Base-by-base conservation (phyloP, 1,140 invertebrate species). In the Campoletis sonorensis region DNA sequence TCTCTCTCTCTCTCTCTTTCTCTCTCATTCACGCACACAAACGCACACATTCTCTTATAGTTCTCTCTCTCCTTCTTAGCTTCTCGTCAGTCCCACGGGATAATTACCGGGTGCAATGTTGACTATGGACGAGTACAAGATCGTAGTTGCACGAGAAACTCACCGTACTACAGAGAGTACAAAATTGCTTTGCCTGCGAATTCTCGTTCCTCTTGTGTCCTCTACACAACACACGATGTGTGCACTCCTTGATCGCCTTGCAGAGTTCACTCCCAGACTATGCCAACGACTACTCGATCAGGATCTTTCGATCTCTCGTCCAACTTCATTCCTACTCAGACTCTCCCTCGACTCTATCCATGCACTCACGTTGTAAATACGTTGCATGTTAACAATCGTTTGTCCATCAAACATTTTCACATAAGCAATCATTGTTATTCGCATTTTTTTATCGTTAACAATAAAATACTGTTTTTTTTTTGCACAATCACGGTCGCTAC, bases 41-140 rank as follows among this genome's bases (percentile, higher is more conserved):
- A n/a, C 30, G 30, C 30, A 33, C 30, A 33, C 30, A 33, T 2
- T 33, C 30, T 33, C 30, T 33, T 33, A 33, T 33, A 33, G 54
- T 5, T 33, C 27, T 30, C 67, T 70, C 27, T 33, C 30, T 70
- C 15, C 4, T 23, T 64, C 61, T 64, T 16, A 10, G 73, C 54
- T n/a, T 77, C 54, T 61, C 54, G 51, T 37, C 27, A 77, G 73
- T 77, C 73, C 73, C 73, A 77, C 73, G 54, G 54, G 73, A 77
- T 77, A 77, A 77, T 77, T 77, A 64, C 73, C 51, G 54, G 33
- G 73, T 61, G 73, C 73, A 58, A 64, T 64, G 73, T 77, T 77
- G 73, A 61, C 73, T 77, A 54, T 77, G 37, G 73, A 77, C 73
- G 73, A 61, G 27, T 75, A 77, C 30, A 77, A 16, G 18, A 0